Evolutionary conservation across 2,113 vertebrate genomes (phyloP), one percentile per base, ranked within the genome.

Genomic region (Heterochromis multidens): DNA sequence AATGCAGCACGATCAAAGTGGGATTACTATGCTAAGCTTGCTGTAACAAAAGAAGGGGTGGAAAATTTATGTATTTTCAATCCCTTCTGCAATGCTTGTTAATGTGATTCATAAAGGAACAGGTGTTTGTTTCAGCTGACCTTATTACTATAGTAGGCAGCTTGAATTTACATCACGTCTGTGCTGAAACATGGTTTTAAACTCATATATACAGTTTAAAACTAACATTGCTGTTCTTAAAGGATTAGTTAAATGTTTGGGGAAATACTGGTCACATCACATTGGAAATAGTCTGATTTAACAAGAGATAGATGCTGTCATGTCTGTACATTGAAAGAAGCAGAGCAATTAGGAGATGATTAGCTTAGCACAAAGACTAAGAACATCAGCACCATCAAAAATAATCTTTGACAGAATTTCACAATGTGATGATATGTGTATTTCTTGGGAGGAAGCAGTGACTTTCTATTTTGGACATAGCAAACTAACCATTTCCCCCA

Each of bases 1-100:
- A 89, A 82, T 19, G 35, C 82, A 77, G n/a, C 5, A 35, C 25
- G 70, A 91, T 93, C 84, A 91, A 91, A 91, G 85, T 60, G 86
- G 90, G 84, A 93, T 95, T 91, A 93, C 83, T 49, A 35, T 3
- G 67, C 79, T 92, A 90, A 93, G 27, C 82, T 52, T 78, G 52
- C 80, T 77, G 54, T 21, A 88, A 91, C 89, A 92, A 89, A 84
- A 82, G 79, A 83, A 72, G 76, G 57, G 59, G 80, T 78, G 79
- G 46, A 33, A 43, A 87, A 86, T 88, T 74, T 16, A 60, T 83
- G 63, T 72, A 70, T 89, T 81, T 87, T 79, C 54, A 46, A 40
- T 62, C 54, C 14, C 7, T 23, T 83, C 43, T 84, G 82, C 79
- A 54, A 46, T 5, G 76, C 78, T 77, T 37, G 8, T 59, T 88